phyloP scores from a whole-genome alignment of 1,140 invertebrate genomes.

The Branchinecta lindahli region DNA sequence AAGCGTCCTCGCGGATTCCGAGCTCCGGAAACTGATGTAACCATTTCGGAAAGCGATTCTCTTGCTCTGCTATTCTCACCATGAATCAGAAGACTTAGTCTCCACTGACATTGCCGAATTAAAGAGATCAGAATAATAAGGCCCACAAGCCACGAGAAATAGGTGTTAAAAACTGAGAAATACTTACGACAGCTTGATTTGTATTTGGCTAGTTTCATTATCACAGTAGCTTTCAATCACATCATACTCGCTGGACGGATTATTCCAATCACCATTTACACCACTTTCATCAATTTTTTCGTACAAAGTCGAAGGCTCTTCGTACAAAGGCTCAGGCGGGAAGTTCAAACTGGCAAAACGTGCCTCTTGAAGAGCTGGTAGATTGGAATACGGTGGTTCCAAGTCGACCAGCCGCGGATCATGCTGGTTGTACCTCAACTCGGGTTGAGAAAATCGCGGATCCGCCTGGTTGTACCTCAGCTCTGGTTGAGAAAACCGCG shows the following conservation, averaged over 20 bases:
- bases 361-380: constrained; percentile 24
- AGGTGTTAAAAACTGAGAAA: neutral
- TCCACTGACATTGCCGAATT: no score
- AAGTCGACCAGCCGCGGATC: constrained; percentile 53
- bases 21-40: no score
- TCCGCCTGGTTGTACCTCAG: constrained; percentile 30
- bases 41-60: no score
- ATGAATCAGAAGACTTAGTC: no score
- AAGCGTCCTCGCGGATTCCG: no score
- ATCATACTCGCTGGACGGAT: neutral
- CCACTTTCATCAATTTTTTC: neutral
- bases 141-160: no score
- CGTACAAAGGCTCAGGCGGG: constrained; percentile 14
- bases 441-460: constrained; percentile 27
- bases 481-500: constrained; percentile 27
- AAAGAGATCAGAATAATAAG: no score
- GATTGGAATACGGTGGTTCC: constrained; percentile 27
- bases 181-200: constrained; percentile 4
- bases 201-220: neutral
- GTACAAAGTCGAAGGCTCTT: constrained; percentile 12
- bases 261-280: neutral
- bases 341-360: constrained; percentile 9
- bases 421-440: constrained; percentile 29
- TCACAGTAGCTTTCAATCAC: neutral
- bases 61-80: no score